Evolutionary conservation across 2,113 vertebrate genomes (phyloP).

Genomic region (Noturus placidus): DNA sequence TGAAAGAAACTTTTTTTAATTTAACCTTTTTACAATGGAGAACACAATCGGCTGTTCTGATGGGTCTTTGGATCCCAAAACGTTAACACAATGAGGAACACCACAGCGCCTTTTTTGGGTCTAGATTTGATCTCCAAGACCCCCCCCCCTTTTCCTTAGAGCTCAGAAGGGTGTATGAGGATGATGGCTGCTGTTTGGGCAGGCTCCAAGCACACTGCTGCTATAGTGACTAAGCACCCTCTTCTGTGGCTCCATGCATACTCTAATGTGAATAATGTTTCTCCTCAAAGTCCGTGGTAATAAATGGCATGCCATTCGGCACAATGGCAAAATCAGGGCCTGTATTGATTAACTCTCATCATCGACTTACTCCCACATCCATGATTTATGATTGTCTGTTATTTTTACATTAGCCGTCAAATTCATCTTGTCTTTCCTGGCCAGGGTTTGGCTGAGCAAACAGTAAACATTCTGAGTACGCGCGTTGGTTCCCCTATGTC

Average conservation of each 20-base stretch:
- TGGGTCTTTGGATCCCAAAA: constrained; percentile 19
- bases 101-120: constrained; percentile 10
- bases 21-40: not conserved
- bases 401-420: constrained; percentile 95
- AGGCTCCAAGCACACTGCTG: constrained; percentile 32
- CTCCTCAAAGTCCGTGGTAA: constrained; percentile 79
- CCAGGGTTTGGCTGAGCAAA: constrained; percentile 78
- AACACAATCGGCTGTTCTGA: constrained; percentile 30
- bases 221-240: constrained; percentile 55
- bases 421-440: constrained; percentile 88
- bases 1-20: constrained; percentile 34
- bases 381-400: constrained; percentile 91
- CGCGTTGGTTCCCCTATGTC: not conserved
- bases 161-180: constrained; percentile 33
- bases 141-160: constrained; percentile 16
- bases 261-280: constrained; percentile 81
- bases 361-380: constrained; percentile 84
- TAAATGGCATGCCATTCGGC: constrained; percentile 92
- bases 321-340: constrained; percentile 90
- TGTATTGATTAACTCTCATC: constrained; percentile 97
- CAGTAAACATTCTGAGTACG: constrained; percentile 77
- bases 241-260: constrained; percentile 62
- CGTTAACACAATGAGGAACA: constrained; percentile 7
- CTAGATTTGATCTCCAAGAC: constrained; percentile 38
- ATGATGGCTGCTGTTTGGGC: constrained; percentile 49